phyloP scores from a whole-genome alignment of 2,113 vertebrate species.

The Penelope pileata region DNA sequence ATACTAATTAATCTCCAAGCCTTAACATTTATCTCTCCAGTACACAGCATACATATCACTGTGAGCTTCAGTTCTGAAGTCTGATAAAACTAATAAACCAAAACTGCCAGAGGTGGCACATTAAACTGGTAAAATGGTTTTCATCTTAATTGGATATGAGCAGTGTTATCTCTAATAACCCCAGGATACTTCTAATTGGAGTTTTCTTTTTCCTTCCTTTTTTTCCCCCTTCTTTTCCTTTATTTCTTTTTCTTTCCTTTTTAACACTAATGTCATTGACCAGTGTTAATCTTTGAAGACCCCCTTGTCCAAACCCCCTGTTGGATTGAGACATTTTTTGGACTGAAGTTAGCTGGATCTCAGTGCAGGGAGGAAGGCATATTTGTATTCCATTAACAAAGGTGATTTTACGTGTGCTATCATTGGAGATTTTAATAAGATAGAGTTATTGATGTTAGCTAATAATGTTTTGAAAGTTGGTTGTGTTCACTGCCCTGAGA shows the following conservation, averaged over 20 bases:
- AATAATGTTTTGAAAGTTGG: conserved; percentile 57
- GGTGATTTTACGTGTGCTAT: conserved; percentile 51
- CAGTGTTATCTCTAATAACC: conserved; percentile 83
- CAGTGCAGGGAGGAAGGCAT: neutral
- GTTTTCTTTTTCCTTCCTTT: conserved; percentile 56
- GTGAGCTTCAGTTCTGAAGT: conserved; percentile 78
- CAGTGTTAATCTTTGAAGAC: conserved; percentile 63
- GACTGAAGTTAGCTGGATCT: conserved; percentile 28
- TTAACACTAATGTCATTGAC: conserved; percentile 70
- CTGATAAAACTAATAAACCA: conserved; percentile 85
- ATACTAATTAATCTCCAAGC: conserved; percentile 74
- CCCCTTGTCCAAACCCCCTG: neutral
- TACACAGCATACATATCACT: conserved; percentile 72
- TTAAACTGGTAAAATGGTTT: conserved; percentile 84
- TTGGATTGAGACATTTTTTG: neutral
- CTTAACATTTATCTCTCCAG: conserved; percentile 70
- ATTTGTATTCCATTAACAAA: conserved; percentile 65
- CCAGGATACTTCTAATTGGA: conserved; percentile 85
- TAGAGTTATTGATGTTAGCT: conserved; percentile 48
- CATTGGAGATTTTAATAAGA: conserved; percentile 61
- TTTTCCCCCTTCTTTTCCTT: conserved; percentile 22
- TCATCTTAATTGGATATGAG: conserved; percentile 87
- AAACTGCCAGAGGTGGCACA: conserved; percentile 84
- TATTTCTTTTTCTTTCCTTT: conserved; percentile 53
- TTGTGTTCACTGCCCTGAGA: conserved; percentile 61